phyloP scores from a whole-genome alignment of 2,113 vertebrate genomes.

The Excalfactoria chinensis region DNA sequence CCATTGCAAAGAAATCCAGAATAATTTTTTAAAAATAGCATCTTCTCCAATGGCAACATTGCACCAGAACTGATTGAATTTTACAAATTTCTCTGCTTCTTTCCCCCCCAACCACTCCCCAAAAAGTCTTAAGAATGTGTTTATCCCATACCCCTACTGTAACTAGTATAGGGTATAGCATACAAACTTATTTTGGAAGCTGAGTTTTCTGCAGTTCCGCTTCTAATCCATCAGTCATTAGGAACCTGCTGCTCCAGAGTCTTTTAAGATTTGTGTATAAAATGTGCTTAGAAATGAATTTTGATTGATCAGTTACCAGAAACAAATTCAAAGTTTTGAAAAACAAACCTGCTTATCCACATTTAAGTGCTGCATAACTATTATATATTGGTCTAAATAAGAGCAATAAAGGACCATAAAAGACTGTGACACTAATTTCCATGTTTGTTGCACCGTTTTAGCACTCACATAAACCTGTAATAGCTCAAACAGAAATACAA shows the following conservation, averaged over 20 bases:
- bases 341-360: constrained; percentile 55
- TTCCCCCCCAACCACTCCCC: neutral
- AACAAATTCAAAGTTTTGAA: constrained; percentile 56
- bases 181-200: neutral
- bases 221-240: constrained; percentile 25
- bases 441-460: constrained; percentile 70
- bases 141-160: neutral
- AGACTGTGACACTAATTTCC: constrained; percentile 63
- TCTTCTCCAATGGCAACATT: neutral
- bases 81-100: neutral
- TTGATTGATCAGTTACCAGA: constrained; percentile 30
- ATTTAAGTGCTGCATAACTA: constrained; percentile 50
- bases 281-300: constrained; percentile 35
- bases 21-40: neutral
- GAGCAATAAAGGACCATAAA: constrained; percentile 54
- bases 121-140: neutral
- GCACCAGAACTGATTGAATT: neutral
- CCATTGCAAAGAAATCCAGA: neutral
- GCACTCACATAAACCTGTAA: constrained; percentile 71
- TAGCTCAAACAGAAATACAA: constrained; percentile 72
- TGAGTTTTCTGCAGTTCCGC: neutral
- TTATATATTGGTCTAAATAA: constrained; percentile 65
- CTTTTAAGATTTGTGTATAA: constrained; percentile 28
- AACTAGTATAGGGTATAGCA: neutral
- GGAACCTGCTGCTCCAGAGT: constrained; percentile 48